Conservation (phyloP, 2,888 invertebrate species). For the Nebria salina region DNA sequence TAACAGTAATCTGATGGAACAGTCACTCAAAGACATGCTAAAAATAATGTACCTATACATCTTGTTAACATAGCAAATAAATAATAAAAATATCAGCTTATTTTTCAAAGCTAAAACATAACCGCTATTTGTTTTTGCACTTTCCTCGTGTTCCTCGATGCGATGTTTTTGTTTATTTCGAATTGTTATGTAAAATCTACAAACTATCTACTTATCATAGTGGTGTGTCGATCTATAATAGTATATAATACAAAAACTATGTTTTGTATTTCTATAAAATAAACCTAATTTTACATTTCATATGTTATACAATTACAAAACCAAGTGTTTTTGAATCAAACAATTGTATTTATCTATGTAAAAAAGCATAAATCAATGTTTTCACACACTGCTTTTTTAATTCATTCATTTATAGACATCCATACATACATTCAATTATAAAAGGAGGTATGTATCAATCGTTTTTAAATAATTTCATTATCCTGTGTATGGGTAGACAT, state of each 20-base stretch:
- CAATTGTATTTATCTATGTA: constrained; percentile 20
- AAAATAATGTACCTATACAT: constrained; percentile 45
- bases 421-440: background rate
- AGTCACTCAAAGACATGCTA: constrained; percentile 46
- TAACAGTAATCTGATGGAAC: constrained; percentile 39
- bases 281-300: constrained; percentile 29
- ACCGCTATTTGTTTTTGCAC: constrained; percentile 42
- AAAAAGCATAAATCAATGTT: constrained; percentile 13
- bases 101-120: constrained; percentile 46
- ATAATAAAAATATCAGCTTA: constrained; percentile 43
- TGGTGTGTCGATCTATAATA: constrained; percentile 25
- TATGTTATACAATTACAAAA: constrained; percentile 12
- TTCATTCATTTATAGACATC: background rate
- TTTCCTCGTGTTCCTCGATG: constrained; percentile 9
- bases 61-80: constrained; percentile 47
- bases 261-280: constrained; percentile 46
- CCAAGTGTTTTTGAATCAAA: constrained; percentile 4
- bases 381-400: constrained; percentile 14
- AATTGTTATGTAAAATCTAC: constrained; percentile 3
- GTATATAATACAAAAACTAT: constrained; percentile 37
- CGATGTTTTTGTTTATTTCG: background rate
- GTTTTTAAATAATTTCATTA: background rate
- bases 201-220: constrained; percentile 24
- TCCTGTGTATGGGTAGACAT: too few species aligned
- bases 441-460: background rate